phyloP scores from a whole-genome alignment of 2,113 vertebrate genomes.

The Bos indicus region DNA sequence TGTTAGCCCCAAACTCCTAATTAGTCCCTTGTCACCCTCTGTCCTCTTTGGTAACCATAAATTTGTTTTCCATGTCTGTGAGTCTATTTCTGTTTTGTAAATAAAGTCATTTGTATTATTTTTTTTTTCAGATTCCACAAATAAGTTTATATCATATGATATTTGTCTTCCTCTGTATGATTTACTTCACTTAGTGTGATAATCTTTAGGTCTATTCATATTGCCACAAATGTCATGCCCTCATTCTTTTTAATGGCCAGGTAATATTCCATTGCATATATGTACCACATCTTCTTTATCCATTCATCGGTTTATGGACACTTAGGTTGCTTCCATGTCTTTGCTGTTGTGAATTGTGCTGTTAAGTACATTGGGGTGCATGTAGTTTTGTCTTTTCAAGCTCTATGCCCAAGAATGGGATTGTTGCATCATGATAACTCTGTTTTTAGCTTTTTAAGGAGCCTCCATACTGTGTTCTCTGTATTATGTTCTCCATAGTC shows the following conservation, averaged over 20 bases:
- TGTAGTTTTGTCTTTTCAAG: background rate
- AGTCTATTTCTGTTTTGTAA: background rate
- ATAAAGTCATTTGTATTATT: background rate
- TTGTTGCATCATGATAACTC: background rate
- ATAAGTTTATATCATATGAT: background rate
- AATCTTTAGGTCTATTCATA: background rate
- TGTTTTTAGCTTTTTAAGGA: background rate
- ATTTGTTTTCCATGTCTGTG: background rate
- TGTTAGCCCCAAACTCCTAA: background rate
- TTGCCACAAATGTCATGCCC: background rate
- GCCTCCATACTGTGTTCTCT: background rate
- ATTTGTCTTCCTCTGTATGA: background rate
- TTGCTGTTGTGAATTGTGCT: background rate
- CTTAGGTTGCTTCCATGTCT: background rate
- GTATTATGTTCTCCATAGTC: background rate
- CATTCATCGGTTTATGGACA: background rate
- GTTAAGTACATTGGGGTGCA: background rate
- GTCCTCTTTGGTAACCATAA: background rate
- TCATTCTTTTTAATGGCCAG: background rate
- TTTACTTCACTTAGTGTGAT: background rate
- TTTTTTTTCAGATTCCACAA: background rate
- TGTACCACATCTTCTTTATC: background rate
- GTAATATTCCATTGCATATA: background rate
- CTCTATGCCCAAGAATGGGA: background rate
- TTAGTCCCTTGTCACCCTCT: background rate